These are phyloP conservation scores for Limnothrissa miodon DNA, from an alignment of 2,113 vertebrate genomes.

Conservation along the genomic window DNA sequence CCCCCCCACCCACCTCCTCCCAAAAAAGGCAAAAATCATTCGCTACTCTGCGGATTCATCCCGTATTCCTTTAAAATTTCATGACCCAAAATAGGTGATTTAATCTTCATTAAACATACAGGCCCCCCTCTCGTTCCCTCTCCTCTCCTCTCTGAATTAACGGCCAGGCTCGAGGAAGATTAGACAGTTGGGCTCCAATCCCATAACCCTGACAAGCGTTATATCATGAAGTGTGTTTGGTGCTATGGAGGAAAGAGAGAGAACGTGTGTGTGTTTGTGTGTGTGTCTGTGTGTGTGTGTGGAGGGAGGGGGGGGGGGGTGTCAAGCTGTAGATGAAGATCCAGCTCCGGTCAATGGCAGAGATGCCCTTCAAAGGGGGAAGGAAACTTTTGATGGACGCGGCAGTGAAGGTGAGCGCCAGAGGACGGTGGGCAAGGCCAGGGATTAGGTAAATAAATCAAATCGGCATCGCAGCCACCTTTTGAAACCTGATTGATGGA, in stretches of 20 bases:
- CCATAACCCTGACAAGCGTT: slow-evolving; percentile 57
- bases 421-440: slow-evolving; percentile 49
- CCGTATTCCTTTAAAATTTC: slow-evolving; percentile 59
- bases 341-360: slow-evolving; percentile 57
- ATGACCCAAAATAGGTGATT: slow-evolving; percentile 72
- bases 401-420: slow-evolving; percentile 60
- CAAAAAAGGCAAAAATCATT: slow-evolving; percentile 41
- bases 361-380: slow-evolving; percentile 48
- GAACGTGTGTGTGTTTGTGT: too few relatives aligned
- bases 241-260: slow-evolving; percentile 29
- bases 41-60: slow-evolving; percentile 53
- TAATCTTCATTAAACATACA: slow-evolving; percentile 75
- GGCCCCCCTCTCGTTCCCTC: slow-evolving; percentile 49
- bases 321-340: slow-evolving; percentile 22
- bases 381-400: slow-evolving; percentile 61
- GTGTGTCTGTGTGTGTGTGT: too few relatives aligned
- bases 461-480: slow-evolving; percentile 53
- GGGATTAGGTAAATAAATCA: slow-evolving; percentile 71
- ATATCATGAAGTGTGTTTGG: slow-evolving; percentile 56
- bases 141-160: slow-evolving; percentile 64
- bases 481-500: slow-evolving; percentile 73
- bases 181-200: slow-evolving; percentile 53
- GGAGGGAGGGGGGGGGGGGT: neutral
- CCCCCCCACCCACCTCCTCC: slow-evolving; percentile 32
- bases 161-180: slow-evolving; percentile 53